Percentiles rank a stretch among this genome's conserved stretches.
These are phyloP conservation scores for Xenotilapia leptura DNA, from an alignment of 2,113 vertebrate genomes.

Conservation along the genomic window DNA sequence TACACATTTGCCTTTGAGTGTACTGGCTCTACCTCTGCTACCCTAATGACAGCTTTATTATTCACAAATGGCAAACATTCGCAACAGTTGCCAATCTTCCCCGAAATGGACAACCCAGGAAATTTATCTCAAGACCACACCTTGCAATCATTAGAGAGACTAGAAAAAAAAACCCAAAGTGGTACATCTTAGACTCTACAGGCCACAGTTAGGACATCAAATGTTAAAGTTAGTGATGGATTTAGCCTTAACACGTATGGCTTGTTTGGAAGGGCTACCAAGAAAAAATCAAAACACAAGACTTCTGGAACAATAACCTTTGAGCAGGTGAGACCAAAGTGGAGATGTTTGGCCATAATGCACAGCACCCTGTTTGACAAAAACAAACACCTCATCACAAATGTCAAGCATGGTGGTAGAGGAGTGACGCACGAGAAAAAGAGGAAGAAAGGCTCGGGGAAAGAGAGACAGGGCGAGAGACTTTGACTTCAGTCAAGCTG, in stretches of 20 bases:
- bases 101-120: background rate
- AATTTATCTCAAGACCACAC: background rate
- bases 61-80: background rate
- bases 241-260: background rate
- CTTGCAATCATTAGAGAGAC: background rate
- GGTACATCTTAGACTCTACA: background rate
- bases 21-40: background rate
- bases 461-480: background rate
- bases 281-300: background rate
- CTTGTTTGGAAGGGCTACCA: background rate
- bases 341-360: background rate
- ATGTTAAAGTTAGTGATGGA: background rate
- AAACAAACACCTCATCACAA: background rate
- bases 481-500: background rate
- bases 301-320: background rate
- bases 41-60: background rate
- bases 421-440: background rate
- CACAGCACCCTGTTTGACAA: background rate
- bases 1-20: background rate
- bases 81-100: background rate
- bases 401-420: background rate
- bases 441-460: background rate
- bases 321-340: background rate
- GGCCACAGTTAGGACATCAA: background rate
- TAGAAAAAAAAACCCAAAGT: accelerated